Evolutionary conservation across 2,888 invertebrate genomes (phyloP).

Genomic region (Anagyrus pseudococci): DNA sequence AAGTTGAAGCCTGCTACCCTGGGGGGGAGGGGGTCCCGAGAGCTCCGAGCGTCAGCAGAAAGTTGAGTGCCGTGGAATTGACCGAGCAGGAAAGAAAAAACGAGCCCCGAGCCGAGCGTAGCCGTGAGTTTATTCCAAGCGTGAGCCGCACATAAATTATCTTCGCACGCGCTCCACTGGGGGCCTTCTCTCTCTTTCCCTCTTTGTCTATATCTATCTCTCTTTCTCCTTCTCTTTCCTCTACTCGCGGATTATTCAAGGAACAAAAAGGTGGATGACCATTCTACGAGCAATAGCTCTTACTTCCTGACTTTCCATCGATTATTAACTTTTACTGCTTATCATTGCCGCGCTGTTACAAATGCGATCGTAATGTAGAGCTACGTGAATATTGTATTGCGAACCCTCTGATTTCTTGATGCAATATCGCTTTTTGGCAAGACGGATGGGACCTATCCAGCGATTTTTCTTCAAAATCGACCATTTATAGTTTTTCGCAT

Average conservation of each 20-base stretch:
- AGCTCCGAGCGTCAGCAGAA: conserved; percentile 30
- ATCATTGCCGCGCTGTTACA: too few species aligned
- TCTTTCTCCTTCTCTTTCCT: too few species aligned
- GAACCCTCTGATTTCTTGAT: too few species aligned
- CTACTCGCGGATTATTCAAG: conserved; percentile 24
- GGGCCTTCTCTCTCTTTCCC: too few species aligned
- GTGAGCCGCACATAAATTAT: conserved; percentile 31
- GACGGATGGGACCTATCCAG: too few species aligned
- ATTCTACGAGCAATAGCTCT: not conserved
- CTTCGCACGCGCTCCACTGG: not conserved
- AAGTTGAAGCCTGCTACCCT: conserved; percentile 32
- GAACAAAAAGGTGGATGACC: conserved; percentile 21
- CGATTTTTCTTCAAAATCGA: too few species aligned
- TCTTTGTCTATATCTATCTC: too few species aligned
- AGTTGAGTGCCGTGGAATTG: conserved; percentile 17
- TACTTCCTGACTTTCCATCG: not conserved
- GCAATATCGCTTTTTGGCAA: too few species aligned
- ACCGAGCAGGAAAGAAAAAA: conserved; percentile 10
- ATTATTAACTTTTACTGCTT: too few species aligned
- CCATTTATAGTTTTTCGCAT: too few species aligned
- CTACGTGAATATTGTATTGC: too few species aligned
- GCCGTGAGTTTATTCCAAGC: conserved; percentile 20
- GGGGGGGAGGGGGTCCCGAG: conserved; percentile 24
- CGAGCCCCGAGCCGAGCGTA: conserved; percentile 19
- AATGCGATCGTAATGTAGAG: too few species aligned